Evolutionary conservation across 2,113 vertebrate genomes (phyloP), one percentile per base, ranked within the genome.

Genomic region (Leptodactylus fuscus): DNA sequence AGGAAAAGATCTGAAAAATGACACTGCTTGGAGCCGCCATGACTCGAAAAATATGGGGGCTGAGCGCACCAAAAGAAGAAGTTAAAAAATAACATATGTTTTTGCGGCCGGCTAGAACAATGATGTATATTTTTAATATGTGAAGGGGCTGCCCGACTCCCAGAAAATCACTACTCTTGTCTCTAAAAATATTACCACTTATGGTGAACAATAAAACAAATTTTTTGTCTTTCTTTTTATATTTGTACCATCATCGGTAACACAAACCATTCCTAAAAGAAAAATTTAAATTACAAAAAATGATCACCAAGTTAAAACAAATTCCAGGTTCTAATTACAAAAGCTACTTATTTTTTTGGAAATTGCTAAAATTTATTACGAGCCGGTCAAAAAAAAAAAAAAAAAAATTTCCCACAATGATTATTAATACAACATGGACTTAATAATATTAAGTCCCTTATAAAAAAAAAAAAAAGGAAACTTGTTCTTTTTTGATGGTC

Each of bases 101-200:
- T 36, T 38, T 79, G 51, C 22, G 76, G 51, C 22, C 2, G 34
- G 12, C 11, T 8, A 55, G 49, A 78, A 78, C 20, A 78, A 55
- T 55, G 13, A 49, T 55, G 49, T n/a, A 36, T 55, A 51, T 77
- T 77, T 79, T 60, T 79, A 60, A 58, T 79, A 38, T 58, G 49
- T 4, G 32, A 78, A 55, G 9, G 41, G 34, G 62, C 34, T 34
- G 1, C 32, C 65, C 65, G 10, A 38, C 65, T 69, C 36, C 65
- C 18, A 69, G 65, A 69, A 36, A 69, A 69, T 10, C 15, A 69
- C 65, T 69, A 15, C 16, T 34, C 65, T 69, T 9, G 5, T 20
- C 65, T 34, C 29, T 16, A 67, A 67, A 34, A 32, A 32, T 24
- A 2, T 65, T 32, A n/a, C n/a, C n/a, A n/a, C n/a, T n/a, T n/a